These are phyloP conservation scores for Drosophila putrida DNA, from an alignment of 2,888 invertebrate genomes.

Conservation along the genomic window DNA sequence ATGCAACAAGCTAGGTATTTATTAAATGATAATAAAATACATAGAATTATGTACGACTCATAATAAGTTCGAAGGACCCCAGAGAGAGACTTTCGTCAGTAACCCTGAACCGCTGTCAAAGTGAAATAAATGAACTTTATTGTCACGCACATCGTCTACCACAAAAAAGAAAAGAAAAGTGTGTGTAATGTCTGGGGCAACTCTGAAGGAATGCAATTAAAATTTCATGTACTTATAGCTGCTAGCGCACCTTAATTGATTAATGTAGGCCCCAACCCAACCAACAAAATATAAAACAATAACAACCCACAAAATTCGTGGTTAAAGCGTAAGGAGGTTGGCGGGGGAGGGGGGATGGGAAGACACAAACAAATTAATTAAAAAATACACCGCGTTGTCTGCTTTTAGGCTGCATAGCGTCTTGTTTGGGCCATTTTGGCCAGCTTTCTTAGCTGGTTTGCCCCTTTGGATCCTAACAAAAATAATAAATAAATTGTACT, in stretches of 20 bases:
- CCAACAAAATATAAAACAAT: slow-evolving; percentile 28
- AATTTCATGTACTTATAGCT: slow-evolving; percentile 59
- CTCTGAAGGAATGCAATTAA: slow-evolving; percentile 55
- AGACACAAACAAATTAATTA: slow-evolving; percentile 62
- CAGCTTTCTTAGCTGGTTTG: slow-evolving; percentile 36
- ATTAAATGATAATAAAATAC: slow-evolving; percentile 10
- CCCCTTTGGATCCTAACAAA: slow-evolving; percentile 18
- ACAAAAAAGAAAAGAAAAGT: slow-evolving; percentile 12
- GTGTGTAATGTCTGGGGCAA: slow-evolving; percentile 34
- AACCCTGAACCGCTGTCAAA: slow-evolving; percentile 31
- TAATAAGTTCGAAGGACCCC: slow-evolving; percentile 10
- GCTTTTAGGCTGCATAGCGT: slow-evolving; percentile 48
- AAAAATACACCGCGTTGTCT: slow-evolving; percentile 54
- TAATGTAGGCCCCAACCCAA: slow-evolving; percentile 45
- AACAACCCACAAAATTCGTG: slow-evolving; percentile 31
- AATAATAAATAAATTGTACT: slow-evolving; percentile 72
- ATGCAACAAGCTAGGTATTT: slow-evolving; percentile 5
- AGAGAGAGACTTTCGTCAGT: slow-evolving; percentile 1
- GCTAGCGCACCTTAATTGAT: slow-evolving; percentile 58
- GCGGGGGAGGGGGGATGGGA: too few species aligned
- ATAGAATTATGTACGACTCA: slow-evolving; percentile 22
- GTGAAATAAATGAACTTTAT: slow-evolving; percentile 52
- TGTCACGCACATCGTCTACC: slow-evolving; percentile 55
- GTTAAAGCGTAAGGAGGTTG: slow-evolving; percentile 25
- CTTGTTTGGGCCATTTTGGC: slow-evolving; percentile 17